Evolutionary conservation across 2,888 invertebrate species (phyloP).

Genomic region (Ryuthela nishihirai): DNA sequence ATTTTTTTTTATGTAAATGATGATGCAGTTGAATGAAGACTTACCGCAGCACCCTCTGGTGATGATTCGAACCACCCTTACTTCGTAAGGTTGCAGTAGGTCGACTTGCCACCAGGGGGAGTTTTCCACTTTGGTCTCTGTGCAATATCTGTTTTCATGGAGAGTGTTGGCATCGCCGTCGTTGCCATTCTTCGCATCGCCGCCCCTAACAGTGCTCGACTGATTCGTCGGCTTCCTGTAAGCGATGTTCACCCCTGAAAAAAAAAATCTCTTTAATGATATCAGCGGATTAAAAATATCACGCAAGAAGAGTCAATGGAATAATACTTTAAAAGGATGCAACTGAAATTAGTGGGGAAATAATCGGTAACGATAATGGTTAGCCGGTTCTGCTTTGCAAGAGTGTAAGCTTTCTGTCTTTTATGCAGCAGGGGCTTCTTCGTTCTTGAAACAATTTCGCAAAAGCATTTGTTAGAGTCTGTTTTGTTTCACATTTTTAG

Average conservation of each 20-base stretch:
- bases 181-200: conserved; percentile 77
- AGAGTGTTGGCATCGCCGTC: conserved; percentile 79
- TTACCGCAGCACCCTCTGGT: conserved; percentile 56
- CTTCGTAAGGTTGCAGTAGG: conserved; percentile 72
- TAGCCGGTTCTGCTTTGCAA: no score
- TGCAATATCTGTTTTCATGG: conserved; percentile 80
- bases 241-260: conserved; percentile 42
- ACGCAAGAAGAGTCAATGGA: neutral
- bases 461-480: no score
- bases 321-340: neutral
- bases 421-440: no score
- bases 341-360: neutral
- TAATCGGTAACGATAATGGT: no score
- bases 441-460: no score
- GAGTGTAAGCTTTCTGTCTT: no score
- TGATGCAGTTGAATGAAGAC: no score
- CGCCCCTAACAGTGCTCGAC: conserved; percentile 73
- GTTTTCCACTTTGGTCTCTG: conserved; percentile 81
- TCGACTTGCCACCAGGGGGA: conserved; percentile 94
- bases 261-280: neutral
- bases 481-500: no score
- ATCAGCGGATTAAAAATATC: neutral
- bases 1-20: no score
- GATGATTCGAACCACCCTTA: conserved; percentile 78
- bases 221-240: conserved; percentile 75